These are phyloP conservation scores for Rhynchotus rufescens DNA, from an alignment of 2,797 vertebrate genomes.

Conservation along the genomic window DNA sequence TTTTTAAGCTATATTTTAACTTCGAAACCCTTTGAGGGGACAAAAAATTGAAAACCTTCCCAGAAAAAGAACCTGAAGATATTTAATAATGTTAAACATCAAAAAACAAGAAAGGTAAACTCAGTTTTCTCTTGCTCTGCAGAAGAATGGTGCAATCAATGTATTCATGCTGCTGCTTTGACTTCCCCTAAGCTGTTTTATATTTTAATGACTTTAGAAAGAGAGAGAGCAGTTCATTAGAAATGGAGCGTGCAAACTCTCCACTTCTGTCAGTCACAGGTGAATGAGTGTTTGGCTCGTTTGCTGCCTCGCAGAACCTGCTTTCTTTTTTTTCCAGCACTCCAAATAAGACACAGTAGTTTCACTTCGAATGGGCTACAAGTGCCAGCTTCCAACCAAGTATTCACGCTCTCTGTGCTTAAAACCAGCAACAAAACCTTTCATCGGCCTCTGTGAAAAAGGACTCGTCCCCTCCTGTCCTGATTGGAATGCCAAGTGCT, in stretches of 20 bases:
- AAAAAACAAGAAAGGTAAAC: not conserved
- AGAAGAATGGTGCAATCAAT: not conserved
- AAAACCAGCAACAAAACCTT: slow-evolving; percentile 39
- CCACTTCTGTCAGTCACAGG: slow-evolving; percentile 27
- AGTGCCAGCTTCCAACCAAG: slow-evolving; percentile 44
- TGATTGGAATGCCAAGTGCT: slow-evolving; percentile 70
- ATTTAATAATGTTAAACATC: not conserved
- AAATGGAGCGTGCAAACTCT: not conserved
- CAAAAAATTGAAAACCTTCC: not conserved
- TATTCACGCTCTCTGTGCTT: not conserved
- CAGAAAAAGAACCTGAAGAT: not conserved
- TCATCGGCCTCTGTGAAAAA: slow-evolving; percentile 28
- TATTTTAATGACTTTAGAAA: slow-evolving; percentile 8
- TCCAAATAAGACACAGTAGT: slow-evolving; percentile 37
- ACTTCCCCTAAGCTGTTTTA: not conserved
- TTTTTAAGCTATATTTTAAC: not conserved
- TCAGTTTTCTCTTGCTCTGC: not conserved
- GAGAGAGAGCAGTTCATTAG: not conserved
- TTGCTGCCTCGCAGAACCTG: not conserved
- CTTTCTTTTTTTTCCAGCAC: slow-evolving; percentile 25
- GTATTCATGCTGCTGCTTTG: not conserved
- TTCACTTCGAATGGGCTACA: slow-evolving; percentile 39
- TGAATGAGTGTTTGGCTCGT: not conserved
- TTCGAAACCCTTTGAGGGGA: not conserved
- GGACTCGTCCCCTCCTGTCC: slow-evolving; percentile 36